phyloP scores from a whole-genome alignment of 2,888 invertebrate species.

The Latrodectus elegans region DNA sequence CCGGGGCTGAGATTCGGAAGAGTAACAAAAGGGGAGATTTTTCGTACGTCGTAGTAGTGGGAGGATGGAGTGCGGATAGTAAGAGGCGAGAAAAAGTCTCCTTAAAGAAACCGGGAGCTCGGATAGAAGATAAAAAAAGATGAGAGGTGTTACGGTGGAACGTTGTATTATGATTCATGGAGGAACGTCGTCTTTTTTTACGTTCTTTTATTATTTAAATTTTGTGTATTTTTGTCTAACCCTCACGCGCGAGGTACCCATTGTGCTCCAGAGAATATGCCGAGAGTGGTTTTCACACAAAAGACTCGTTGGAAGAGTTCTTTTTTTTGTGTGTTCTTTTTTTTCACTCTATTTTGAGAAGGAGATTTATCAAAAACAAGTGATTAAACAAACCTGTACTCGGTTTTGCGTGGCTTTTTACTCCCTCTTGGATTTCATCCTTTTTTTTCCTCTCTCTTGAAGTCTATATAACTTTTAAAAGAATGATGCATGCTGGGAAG shows the following conservation, averaged over 20 bases:
- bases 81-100: background rate
- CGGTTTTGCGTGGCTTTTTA: background rate
- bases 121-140: conserved; percentile 1
- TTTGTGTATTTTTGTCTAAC: conserved; percentile 50
- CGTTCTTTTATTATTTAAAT: conserved; percentile 55
- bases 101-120: background rate
- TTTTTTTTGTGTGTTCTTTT: conserved; percentile 20
- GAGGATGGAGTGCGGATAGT: background rate
- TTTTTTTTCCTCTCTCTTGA: background rate
- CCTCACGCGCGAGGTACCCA: conserved; percentile 47
- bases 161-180: conserved; percentile 62
- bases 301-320: conserved; percentile 48
- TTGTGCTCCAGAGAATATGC: conserved; percentile 24
- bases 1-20: conserved; percentile 15
- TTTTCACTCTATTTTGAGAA: background rate
- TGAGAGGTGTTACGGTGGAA: conserved; percentile 7
- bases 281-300: conserved; percentile 29
- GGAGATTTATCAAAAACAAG: conserved; percentile 61
- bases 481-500: background rate
- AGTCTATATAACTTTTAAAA: conserved; percentile 1
- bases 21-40: conserved; percentile 15
- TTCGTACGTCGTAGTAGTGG: background rate
- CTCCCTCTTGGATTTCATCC: background rate
- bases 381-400: conserved; percentile 38
- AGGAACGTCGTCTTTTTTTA: background rate